A percentile compares a stretch with the other conserved stretches of the same genome.
phyloP scores from a whole-genome alignment of 2,888 invertebrate species.

The Phengaris arion region DNA sequence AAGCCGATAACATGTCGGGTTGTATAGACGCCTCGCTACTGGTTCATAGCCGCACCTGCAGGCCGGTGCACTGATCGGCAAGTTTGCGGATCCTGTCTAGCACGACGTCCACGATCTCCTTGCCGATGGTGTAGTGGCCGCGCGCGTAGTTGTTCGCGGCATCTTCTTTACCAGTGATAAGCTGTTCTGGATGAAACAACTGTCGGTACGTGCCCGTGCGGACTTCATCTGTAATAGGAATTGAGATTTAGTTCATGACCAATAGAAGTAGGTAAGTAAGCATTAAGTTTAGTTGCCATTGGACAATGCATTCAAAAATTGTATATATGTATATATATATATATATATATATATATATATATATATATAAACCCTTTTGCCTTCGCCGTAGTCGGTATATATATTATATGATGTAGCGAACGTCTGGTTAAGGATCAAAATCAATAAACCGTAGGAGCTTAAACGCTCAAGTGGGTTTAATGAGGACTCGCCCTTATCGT shows the following conservation, averaged over 20 bases:
- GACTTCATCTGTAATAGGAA: conserved; percentile 82
- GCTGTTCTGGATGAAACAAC: conserved; percentile 94
- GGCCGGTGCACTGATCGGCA: conserved; percentile 92
- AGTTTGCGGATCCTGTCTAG: conserved; percentile 89
- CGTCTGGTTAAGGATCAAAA: not conserved
- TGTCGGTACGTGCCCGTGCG: conserved; percentile 89
- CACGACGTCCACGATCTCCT: conserved; percentile 92
- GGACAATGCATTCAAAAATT: too few relatives aligned
- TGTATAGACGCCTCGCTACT: not conserved
- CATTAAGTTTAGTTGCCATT: too few relatives aligned
- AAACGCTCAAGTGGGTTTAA: conserved; percentile 25
- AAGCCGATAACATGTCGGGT: too few relatives aligned
- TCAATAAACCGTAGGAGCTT: not conserved
- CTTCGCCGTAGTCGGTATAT: too few relatives aligned
- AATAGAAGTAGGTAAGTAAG: not conserved
- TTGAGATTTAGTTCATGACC: not conserved
- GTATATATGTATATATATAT: too few relatives aligned
- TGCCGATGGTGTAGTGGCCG: conserved; percentile 96
- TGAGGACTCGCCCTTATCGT: conserved; percentile 20
- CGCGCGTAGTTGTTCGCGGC: conserved; percentile 96
- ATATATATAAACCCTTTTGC: too few relatives aligned
- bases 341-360: too few relatives aligned
- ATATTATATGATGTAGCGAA: not conserved
- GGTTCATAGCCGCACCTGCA: conserved; percentile 73
- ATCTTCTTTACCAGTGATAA: conserved; percentile 95